Conservation (phyloP, 2,888 invertebrate genomes). For the Orchesella flavescens region DNA sequence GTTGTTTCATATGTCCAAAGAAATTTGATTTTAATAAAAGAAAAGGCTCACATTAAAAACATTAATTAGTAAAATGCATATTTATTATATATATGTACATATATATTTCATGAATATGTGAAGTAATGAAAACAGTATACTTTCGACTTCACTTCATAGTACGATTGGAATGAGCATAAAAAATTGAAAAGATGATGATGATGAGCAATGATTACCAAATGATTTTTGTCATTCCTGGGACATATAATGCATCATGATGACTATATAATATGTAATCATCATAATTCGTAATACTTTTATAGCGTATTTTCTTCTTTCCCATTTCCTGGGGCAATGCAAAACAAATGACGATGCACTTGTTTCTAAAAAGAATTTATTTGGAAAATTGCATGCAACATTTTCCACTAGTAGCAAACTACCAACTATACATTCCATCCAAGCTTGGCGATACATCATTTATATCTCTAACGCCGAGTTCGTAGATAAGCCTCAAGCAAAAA, state of each 20-base stretch:
- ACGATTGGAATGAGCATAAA: neutral
- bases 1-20: neutral
- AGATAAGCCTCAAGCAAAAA: neutral
- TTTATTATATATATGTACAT: no score
- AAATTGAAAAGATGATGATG: neutral
- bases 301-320: neutral
- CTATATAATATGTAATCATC: neutral
- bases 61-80: neutral
- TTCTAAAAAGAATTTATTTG: neutral
- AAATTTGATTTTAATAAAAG: neutral
- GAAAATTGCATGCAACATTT: neutral
- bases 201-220: neutral
- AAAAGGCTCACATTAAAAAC: neutral
- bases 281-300: neutral
- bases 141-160: neutral
- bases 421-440: no score
- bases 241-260: slow-evolving; percentile 4
- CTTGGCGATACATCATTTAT: no score
- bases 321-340: slow-evolving; percentile 13
- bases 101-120: neutral
- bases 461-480: neutral
- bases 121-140: neutral
- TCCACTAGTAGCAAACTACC: neutral
- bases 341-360: neutral
- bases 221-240: slow-evolving; percentile 10